A percentile compares a stretch with the other conserved stretches of the same genome.
Evolutionary conservation across 2,888 invertebrate genomes (phyloP).

Genomic region (Petrolisthes cinctipes): DNA sequence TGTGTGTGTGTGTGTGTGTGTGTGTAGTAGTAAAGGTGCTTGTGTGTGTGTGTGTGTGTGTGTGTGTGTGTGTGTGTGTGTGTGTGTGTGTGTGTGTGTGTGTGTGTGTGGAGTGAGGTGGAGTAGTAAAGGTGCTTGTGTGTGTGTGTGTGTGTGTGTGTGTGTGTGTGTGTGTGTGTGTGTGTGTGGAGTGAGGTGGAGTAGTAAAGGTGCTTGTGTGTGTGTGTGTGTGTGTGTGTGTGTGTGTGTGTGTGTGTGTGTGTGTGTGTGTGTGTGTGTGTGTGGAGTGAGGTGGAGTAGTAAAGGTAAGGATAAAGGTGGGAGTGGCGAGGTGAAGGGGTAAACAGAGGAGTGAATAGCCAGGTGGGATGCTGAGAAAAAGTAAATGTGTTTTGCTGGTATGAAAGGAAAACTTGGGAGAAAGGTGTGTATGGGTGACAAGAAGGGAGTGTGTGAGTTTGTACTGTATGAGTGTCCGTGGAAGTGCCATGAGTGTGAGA

Average conservation of each 20-base stretch:
- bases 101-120: neutral
- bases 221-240: neutral
- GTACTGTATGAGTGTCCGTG: too few species aligned
- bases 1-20: conserved; percentile 18
- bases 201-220: neutral
- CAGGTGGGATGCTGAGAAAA: neutral
- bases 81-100: neutral
- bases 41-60: neutral
- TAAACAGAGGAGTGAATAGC: neutral
- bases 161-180: neutral
- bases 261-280: neutral
- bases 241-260: neutral
- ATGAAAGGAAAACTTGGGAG: too few species aligned
- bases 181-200: too few species aligned
- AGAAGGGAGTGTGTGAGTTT: neutral
- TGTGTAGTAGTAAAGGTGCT: conserved; percentile 3
- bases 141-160: neutral
- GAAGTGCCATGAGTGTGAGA: neutral
- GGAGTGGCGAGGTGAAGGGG: neutral
- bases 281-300: too few species aligned
- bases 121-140: neutral
- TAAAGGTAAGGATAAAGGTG: too few species aligned
- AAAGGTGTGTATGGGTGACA: neutral
- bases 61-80: conserved; percentile 19
- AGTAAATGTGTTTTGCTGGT: neutral